A percentile compares a stretch with the other conserved stretches of the same genome.
phyloP scores from a whole-genome alignment of 2,797 vertebrate genomes.

The Borostomias antarcticus region DNA sequence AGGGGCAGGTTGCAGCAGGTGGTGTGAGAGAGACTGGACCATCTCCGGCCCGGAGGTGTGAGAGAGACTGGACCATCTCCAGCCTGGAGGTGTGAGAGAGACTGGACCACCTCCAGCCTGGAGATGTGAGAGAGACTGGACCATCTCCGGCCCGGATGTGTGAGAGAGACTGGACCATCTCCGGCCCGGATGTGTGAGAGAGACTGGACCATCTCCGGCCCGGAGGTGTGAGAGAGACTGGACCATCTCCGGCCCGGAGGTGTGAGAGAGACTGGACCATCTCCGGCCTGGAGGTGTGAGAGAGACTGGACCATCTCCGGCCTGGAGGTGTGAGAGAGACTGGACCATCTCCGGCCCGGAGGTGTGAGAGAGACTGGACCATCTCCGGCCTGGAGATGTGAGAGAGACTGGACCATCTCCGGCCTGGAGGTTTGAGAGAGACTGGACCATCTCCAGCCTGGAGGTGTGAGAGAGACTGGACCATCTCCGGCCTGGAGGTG shows the following conservation, averaged over 20 bases:
- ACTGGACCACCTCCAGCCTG: too few relatives aligned
- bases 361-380: not conserved
- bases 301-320: not conserved
- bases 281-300: slow-evolving; percentile 13
- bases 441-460: slow-evolving; percentile 12
- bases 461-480: not conserved
- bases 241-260: too few relatives aligned
- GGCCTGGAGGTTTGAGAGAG: slow-evolving; percentile 9
- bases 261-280: not conserved
- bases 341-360: slow-evolving; percentile 1
- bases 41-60: not conserved
- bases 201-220: not conserved
- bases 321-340: slow-evolving; percentile 17
- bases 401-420: not conserved
- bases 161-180: too few relatives aligned
- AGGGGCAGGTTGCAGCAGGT: slow-evolving; percentile 47
- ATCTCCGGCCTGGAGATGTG: slow-evolving; percentile 15
- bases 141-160: slow-evolving; percentile 3
- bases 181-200: too few relatives aligned
- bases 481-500: too few relatives aligned
- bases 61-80: not conserved
- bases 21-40: not conserved
- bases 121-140: not conserved
- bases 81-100: too few relatives aligned
- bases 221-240: slow-evolving; percentile 22